Evolutionary conservation across 2,797 vertebrate species (phyloP), one percentile per base, ranked within the genome.

Genomic region (Paratrypauchen microcephalus): DNA sequence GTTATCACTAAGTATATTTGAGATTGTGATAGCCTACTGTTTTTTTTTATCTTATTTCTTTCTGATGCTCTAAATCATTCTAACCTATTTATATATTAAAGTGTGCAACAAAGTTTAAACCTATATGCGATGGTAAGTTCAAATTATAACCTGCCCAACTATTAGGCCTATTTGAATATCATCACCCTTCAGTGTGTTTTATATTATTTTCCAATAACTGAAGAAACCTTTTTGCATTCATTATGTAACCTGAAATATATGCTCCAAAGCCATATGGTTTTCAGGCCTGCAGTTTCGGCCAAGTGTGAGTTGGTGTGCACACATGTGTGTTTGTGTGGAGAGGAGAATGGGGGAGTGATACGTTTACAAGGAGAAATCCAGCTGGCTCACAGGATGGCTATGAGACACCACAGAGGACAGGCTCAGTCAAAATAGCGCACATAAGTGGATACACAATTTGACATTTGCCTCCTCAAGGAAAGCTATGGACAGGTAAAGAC

Each of bases 321-420:
- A 67, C 58, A 77, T 71, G 75, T 69, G 15, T 74, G 65, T 63
- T 65, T 73, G 65, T 61, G 69, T 0, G 61, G 71, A 74, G 52
- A 59, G 21, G 54, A 67, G 61, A 60, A 73, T 75, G 50, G 76
- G 64, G 55, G 76, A 58, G 75, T 2, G 15, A 78, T 68, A 71
- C 68, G 73, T 85, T 86, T 80, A 81, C 70, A 68, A 70, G 75
- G 68, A 81, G 69, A 83, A 78, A 79, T 81, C 74, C 88, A 86
- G 80, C 87, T 88, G 86, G 79, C 73, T 71, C 9, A 9, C 79
- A 87, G 72, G 77, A 83, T 21, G 24, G 73, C 77, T 86, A 91
- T 84, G 76, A 83, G 88, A 90, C 86, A 81, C 86, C 78, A 28
- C 64, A 73, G 69, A 73, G 70, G 59, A 56, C 69, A 71, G 72